These are phyloP conservation scores for Datnioides undecimradiatus DNA, from an alignment of 2,113 vertebrate genomes.

Conservation along the genomic window DNA sequence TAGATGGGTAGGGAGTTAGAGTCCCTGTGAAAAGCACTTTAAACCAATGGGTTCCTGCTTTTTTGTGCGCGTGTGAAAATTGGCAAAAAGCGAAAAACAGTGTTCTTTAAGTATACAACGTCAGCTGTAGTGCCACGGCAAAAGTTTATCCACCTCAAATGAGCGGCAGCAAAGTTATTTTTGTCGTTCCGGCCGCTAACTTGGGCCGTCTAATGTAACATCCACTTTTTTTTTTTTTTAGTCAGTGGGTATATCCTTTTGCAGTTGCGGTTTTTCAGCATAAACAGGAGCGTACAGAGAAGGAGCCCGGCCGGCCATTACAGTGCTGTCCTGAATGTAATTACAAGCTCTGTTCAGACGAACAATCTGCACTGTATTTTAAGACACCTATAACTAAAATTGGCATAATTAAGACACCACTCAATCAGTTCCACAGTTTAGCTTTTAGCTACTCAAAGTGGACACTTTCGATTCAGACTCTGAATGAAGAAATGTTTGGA, in stretches of 20 bases:
- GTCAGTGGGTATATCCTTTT: slow-evolving; percentile 62
- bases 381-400: slow-evolving; percentile 32
- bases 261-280: slow-evolving; percentile 68
- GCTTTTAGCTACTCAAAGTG: slow-evolving; percentile 12
- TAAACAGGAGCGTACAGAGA: slow-evolving; percentile 70
- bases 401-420: slow-evolving; percentile 46
- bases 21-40: neutral
- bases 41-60: neutral
- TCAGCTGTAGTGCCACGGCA: neutral
- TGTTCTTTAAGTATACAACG: neutral
- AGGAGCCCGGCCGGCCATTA: slow-evolving; percentile 38
- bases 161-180: slow-evolving; percentile 73
- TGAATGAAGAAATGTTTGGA: slow-evolving; percentile 36
- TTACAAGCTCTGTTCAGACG: slow-evolving; percentile 38
- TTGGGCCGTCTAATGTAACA: slow-evolving; percentile 62
- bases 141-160: slow-evolving; percentile 52
- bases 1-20: neutral
- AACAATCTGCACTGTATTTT: slow-evolving; percentile 54
- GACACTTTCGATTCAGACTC: slow-evolving; percentile 10
- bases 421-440: slow-evolving; percentile 13
- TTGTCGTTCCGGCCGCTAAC: slow-evolving; percentile 63
- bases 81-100: slow-evolving; percentile 34
- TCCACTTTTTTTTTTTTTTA: slow-evolving; percentile 64
- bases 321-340: slow-evolving; percentile 47
- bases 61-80: neutral